Evolutionary conservation across 2,113 vertebrate species (phyloP).

Genomic region (Alouatta palliata): DNA sequence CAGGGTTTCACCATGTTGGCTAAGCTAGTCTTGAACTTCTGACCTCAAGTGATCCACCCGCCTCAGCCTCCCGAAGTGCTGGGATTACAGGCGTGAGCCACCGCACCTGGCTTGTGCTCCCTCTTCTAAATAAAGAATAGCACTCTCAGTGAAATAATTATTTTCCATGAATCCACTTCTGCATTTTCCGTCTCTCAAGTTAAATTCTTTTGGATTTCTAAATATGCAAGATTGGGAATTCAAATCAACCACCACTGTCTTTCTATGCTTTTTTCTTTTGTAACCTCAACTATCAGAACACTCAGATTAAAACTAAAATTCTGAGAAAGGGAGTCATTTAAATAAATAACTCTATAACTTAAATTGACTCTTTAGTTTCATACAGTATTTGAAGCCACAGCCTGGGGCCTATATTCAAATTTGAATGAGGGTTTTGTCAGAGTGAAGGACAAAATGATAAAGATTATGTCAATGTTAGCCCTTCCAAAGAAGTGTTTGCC

Average conservation of each 20-base stretch:
- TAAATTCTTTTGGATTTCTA: constrained; percentile 13
- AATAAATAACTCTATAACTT: constrained; percentile 41
- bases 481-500: not conserved
- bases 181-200: constrained; percentile 35
- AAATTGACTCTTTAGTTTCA: not conserved
- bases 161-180: not conserved
- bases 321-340: constrained; percentile 36
- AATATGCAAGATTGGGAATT: not conserved
- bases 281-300: not conserved
- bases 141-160: not conserved
- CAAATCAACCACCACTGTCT: not conserved
- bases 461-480: not conserved
- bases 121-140: constrained; percentile 5
- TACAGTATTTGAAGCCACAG: not conserved
- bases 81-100: too few relatives aligned
- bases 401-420: not conserved
- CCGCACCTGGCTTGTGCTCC: too few relatives aligned
- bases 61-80: too few relatives aligned
- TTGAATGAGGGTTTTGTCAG: not conserved
- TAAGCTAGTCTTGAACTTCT: too few relatives aligned
- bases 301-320: constrained; percentile 38
- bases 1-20: too few relatives aligned
- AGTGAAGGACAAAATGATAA: not conserved
- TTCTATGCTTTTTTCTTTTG: not conserved
- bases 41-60: too few relatives aligned